Evolutionary conservation across 2,113 vertebrate genomes (phyloP), one percentile per base, ranked within the genome.

Genomic region (Pelecanus crispus): DNA sequence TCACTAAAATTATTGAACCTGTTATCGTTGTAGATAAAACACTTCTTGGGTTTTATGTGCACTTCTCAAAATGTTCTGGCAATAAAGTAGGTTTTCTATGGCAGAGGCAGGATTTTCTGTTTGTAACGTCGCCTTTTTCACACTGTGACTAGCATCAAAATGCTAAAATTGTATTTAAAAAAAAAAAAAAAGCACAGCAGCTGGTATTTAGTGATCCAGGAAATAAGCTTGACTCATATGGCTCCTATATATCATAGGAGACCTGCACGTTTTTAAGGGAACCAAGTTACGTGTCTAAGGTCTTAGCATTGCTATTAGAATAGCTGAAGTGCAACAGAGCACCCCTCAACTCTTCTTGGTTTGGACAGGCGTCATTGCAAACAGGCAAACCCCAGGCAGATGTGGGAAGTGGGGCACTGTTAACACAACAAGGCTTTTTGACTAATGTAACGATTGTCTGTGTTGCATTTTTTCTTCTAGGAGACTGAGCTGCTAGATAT

Each of bases 401-500:
- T 34, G 28, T 49, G 78, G 56, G 28, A 73, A 73, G 58, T 25
- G 45, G 88, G 66, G 21, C 74, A 7, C 24, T 47, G 62, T n/a
- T 68, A 90, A 65, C 29, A 53, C 36, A 75, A 6, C 29, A 26
- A 34, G 17, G 22, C 52, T 73, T 73, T 70, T 68, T 63, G 62
- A 68, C 53, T 87, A 17, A 71, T 70, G 36, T 65, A 58, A 13
- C 92, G 83, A 81, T 87, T 24, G 38, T 24, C n/a, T 81, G 13
- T 90, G 13, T 94, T 94, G 52, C 50, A 34, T 66, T 95, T 95
- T 95, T 97, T 95, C 52, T 98, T 97, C 67, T 93, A 99, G 98
- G 99, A 99, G 96, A 98, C 98, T 1, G 99, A 99, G 75, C 97
- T 99, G 94, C 97, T 99, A 74, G 99, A 99, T 95, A 97, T 99